A percentile compares a stretch with the other conserved stretches of the same genome.
Conservation (phyloP, 2,888 invertebrate genomes). For the Hyposoter dolosus region DNA sequence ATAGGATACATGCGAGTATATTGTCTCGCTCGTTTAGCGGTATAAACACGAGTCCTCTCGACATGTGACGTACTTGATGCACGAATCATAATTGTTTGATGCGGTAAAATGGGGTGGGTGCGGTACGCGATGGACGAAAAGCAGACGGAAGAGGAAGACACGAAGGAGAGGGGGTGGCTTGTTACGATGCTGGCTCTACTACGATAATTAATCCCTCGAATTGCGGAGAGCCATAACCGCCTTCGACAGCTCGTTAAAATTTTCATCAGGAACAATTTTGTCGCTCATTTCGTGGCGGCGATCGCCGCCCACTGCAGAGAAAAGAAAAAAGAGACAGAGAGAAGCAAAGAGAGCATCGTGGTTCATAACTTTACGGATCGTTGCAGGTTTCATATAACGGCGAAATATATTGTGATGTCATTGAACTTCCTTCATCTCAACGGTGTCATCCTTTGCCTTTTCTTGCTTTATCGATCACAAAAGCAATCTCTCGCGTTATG, state of each 20-base stretch:
- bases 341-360: constrained; percentile 46
- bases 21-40: constrained; percentile 24
- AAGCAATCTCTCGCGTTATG: constrained; percentile 29
- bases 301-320: constrained; percentile 53
- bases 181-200: constrained; percentile 45
- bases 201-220: constrained; percentile 73
- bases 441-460: constrained; percentile 19
- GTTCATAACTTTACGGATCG: constrained; percentile 72
- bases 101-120: constrained; percentile 53
- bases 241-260: constrained; percentile 79
- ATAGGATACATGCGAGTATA: constrained; percentile 17
- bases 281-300: constrained; percentile 65
- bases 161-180: constrained; percentile 45
- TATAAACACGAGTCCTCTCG: constrained; percentile 37
- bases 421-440: constrained; percentile 11
- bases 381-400: constrained; percentile 39
- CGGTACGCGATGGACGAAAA: constrained; percentile 23
- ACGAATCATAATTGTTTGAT: constrained; percentile 57
- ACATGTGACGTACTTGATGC: constrained; percentile 28
- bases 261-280: constrained; percentile 78
- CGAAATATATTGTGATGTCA: constrained; percentile 29
- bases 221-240: constrained; percentile 73
- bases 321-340: not conserved
- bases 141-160: constrained; percentile 20
- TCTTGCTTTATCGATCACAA: constrained; percentile 17